phyloP scores from a whole-genome alignment of 2,888 invertebrate genomes.

The Polyploca ridens region DNA sequence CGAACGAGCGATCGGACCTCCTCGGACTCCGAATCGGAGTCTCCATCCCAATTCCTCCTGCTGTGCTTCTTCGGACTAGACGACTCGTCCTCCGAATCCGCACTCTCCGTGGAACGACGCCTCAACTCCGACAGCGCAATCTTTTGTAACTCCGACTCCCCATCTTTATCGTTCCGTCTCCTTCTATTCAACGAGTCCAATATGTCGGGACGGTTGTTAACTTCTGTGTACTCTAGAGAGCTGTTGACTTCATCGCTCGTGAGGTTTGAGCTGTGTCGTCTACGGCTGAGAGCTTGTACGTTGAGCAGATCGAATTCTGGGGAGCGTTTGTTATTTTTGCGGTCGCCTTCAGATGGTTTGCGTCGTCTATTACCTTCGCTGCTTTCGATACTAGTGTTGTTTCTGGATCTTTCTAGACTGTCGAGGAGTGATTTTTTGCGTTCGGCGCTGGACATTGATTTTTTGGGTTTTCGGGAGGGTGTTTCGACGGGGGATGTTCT shows the following conservation, averaged over 20 bases:
- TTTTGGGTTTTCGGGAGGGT: conserved; percentile 74
- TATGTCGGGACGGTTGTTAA: conserved; percentile 78
- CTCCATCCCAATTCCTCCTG: conserved; percentile 63
- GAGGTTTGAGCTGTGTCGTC: conserved; percentile 77
- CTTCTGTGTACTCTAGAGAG: conserved; percentile 78
- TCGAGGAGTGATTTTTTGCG: conserved; percentile 78
- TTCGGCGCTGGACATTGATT: conserved; percentile 80
- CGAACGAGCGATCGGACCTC: conserved; percentile 86
- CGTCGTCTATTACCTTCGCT: conserved; percentile 71
- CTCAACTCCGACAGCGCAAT: conserved; percentile 71
- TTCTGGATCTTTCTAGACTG: conserved; percentile 76
- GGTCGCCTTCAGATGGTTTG: conserved; percentile 68
- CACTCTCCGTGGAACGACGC: conserved; percentile 74
- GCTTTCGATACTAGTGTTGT: conserved; percentile 79
- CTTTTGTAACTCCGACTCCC: conserved; percentile 69
- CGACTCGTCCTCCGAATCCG: conserved; percentile 68
- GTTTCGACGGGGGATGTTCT: conserved; percentile 71
- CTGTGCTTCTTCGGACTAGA: conserved; percentile 71
- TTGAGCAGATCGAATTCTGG: conserved; percentile 77
- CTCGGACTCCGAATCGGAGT: conserved; percentile 88
- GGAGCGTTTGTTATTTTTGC: conserved; percentile 73
- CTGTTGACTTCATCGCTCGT: conserved; percentile 81
- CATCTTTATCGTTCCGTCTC: conserved; percentile 59
- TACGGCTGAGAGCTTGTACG: conserved; percentile 70
- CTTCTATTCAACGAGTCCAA: conserved; percentile 72